Evolutionary conservation across 2,888 invertebrate genomes (phyloP), one percentile per base, ranked within the genome.

Genomic region (Adelognathus sp.): DNA sequence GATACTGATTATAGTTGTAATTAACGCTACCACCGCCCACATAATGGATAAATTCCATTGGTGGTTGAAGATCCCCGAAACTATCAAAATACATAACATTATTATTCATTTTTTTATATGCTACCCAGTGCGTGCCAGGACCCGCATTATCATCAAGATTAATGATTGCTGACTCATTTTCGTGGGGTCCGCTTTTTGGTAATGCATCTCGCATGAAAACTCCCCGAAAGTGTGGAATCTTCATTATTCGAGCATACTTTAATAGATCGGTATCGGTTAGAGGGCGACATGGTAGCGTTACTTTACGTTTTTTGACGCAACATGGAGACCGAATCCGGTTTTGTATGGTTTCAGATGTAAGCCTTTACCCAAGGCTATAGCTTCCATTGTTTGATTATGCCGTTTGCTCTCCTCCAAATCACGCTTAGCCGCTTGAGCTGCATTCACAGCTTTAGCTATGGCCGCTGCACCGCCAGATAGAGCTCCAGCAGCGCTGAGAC

Each of bases 311-410:
- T 81, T 81, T 16, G 83, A 41, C 60, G 16, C 44, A 3, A 82
- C 14, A 41, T 80, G 64, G 18, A 86, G 66, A 33, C 86, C 83
- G 18, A 81, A 70, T 4, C 84, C 86, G 3, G 44, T 80, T 76
- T 77, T 86, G 36, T 87, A 82, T 1, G 82, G 83, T 75, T 79
- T 80, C 27, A 86, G 50, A 79, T 83, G 81, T 14, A 87, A 18
- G 0, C 83, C 83, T 39, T 83, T 87, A 0, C 82, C 85, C 11
- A 85, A 6, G 16, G 84, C 82, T n/a, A 86, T 81, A 2, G 71
- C 77, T 76, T 87, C 84, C 83, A 87, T 87, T 9, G 78, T 79
- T 72, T 79, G 54, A 74, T 88, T 87, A 75, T 88, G 87, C 21
- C 86, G 73, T 76, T 83, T 58, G 9, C 70, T 70, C 70, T 88